Base-by-base conservation (phyloP, 2,113 vertebrate genomes). In the Nothobranchius furzeri region DNA sequence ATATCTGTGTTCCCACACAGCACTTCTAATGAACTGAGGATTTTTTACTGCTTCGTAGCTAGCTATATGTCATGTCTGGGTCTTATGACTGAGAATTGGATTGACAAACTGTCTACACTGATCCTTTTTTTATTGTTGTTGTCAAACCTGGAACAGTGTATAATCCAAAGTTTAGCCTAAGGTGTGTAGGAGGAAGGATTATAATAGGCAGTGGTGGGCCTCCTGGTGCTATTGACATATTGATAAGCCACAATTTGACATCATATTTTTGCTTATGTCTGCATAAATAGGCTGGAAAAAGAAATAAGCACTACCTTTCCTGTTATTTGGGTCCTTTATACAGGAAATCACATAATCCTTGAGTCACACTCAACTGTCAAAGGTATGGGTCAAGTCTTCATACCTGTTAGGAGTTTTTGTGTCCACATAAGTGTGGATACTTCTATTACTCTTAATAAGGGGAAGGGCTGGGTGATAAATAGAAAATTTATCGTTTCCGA, bases 1-100 rank as follows among this genome's bases (percentile, higher is more conserved):
- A 72, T 76, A 55, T 71, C 40, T 53, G 49, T 78, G 64, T 83
- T 72, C 71, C 60, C 60, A 42, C 42, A 57, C 51, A 65, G 55
- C 68, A 12, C 49, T 81, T 63, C 46, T 68, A 52, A 84, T 67
- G 17, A 78, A 70, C n/a, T 45, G 3, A 60, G 64, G 70, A 47
- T 49, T 73, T 61, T 59, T 65, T 35, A n/a, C 43, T 35, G 58
- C 55, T 3, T 63, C 65, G 37, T 75, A 68, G 50, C 55, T 17
- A 13, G 43, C 64, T 64, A 30, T 54, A 69, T 56, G 66, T 51
- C 62, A 40, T 47, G 65, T 64, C 49, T 63, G 25, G 30, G 30
- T 30, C 30, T 30, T 30, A 4, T 2, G 5, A 68, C 43, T 55
- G 50, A 75, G n/a, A 68, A 53, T 55, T 40, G 37, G 11, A 64